A percentile compares a stretch with the other conserved stretches of the same genome.
phyloP scores from a whole-genome alignment of 2,113 vertebrate species.

The Boulengeromyrus knoepffleri region DNA sequence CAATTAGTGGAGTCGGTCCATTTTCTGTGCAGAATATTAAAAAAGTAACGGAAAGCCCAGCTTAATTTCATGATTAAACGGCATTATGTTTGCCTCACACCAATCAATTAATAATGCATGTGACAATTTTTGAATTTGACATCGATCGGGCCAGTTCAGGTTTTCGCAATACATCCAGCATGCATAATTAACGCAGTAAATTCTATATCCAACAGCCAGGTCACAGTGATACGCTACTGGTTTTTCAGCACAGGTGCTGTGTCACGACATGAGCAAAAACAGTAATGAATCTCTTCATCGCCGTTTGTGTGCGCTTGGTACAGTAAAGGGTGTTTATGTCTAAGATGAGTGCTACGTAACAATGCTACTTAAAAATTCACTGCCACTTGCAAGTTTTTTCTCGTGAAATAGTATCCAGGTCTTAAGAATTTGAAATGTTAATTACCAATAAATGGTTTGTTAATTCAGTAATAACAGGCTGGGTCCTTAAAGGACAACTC shows the following conservation, averaged over 20 bases:
- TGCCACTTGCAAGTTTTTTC: not conserved
- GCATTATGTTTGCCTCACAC: conserved; percentile 6
- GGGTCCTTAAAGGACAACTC: not conserved
- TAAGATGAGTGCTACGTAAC: not conserved
- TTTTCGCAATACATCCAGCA: conserved; percentile 73
- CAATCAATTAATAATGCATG: conserved; percentile 67
- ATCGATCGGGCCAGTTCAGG: conserved; percentile 73
- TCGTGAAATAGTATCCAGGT: not conserved
- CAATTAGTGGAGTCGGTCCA: not conserved
- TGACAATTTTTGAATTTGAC: conserved; percentile 80
- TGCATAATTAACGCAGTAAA: conserved; percentile 77
- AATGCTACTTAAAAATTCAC: not conserved
- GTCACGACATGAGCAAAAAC: not conserved
- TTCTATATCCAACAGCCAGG: conserved; percentile 62
- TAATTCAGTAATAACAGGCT: not conserved
- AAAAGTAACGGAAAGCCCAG: not conserved
- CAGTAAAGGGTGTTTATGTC: not conserved
- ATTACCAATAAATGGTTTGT: not conserved
- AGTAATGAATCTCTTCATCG: not conserved
- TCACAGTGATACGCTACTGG: conserved; percentile 53
- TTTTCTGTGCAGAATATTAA: not conserved
- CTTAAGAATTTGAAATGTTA: not conserved
- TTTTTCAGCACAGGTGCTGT: conserved; percentile 41
- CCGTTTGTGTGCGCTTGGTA: not conserved
- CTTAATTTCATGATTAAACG: not conserved